Evolutionary conservation across 2,888 invertebrate genomes (phyloP), one percentile per base, ranked within the genome.

Genomic region (Willowsia nigromaculata): DNA sequence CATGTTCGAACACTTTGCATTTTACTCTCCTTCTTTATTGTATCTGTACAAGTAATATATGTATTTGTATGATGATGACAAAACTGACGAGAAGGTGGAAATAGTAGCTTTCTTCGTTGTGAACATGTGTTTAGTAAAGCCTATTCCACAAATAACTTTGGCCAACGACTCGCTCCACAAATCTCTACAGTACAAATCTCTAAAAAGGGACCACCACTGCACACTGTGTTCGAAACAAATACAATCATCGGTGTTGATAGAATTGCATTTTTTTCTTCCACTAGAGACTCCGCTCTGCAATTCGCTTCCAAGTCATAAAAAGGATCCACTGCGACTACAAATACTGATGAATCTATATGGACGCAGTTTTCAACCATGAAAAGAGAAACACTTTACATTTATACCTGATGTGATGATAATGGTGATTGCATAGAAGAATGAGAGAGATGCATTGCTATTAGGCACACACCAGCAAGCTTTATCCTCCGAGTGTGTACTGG

Each of bases 401-500:
- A 50, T 76, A 76, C 76, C 50, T 76, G 76, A 50, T 76, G 50
- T 43, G 25, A 50, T 50, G 76, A 76, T 53, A n/a, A 50, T 50
- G 30, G n/a, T 76, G 76, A 76, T 76, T n/a, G 30, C 30, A 50
- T 7, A 50, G 15, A 11, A 15, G 30, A 22, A 30, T n/a, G 30
- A 53, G n/a, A 25, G 40, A 30, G 65, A 37, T 65, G 65, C 18
- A 37, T 65, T 33, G 65, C 37, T 18, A 18, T 65, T 37, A 37
- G 37, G 65, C 33, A 37, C 33, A 43, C n/a, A 43, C 13, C 15
- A 40, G 37, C 15, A 43, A 43, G 71, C 15, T 43, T n/a, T n/a
- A n/a, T n/a, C n/a, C n/a, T 71, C 5, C 27, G 1, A 27, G 15
- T 74, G 50, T 25, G 13, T 43, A 25, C 40, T 15, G 27, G n/a